Evolutionary conservation across 2,797 vertebrate genomes (phyloP).

Genomic region (Pangasius larnaudii): DNA sequence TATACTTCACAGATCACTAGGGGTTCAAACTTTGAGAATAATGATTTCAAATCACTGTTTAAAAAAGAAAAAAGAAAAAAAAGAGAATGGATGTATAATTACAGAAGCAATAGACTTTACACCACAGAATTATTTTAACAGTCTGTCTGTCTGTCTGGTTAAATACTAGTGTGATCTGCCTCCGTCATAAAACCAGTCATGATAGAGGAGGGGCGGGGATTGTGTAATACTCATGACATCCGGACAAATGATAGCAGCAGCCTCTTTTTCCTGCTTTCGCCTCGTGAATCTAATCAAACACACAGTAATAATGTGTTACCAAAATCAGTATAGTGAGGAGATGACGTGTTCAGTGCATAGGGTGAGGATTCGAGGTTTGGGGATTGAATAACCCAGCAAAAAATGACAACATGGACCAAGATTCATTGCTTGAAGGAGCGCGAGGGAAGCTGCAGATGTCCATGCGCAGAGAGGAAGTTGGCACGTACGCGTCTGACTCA

Average conservation of each 20-base stretch:
- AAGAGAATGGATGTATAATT: background rate
- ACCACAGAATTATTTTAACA: background rate
- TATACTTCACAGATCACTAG: background rate
- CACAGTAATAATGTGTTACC: background rate
- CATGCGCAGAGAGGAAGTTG: background rate
- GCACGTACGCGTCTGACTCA: constrained; percentile 46
- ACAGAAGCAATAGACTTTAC: background rate
- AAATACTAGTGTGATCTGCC: background rate
- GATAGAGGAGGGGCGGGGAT: background rate
- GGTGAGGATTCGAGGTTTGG: background rate
- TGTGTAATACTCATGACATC: constrained; percentile 2
- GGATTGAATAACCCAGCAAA: too few species aligned
- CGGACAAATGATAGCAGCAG: background rate
- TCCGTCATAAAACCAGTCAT: background rate
- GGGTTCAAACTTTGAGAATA: background rate
- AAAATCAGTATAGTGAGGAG: background rate
- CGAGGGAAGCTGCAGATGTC: background rate
- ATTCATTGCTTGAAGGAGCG: constrained; percentile 43
- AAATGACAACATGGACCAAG: constrained; percentile 46
- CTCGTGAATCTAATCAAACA: too few species aligned
- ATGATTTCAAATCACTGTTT: background rate
- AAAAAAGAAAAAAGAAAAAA: background rate
- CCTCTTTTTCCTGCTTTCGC: background rate
- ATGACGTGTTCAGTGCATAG: background rate
- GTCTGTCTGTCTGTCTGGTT: background rate